Evolutionary conservation across 1,140 invertebrate species (phyloP), one percentile per base, ranked within the genome.

Genomic region (Nasonia longicornis): DNA sequence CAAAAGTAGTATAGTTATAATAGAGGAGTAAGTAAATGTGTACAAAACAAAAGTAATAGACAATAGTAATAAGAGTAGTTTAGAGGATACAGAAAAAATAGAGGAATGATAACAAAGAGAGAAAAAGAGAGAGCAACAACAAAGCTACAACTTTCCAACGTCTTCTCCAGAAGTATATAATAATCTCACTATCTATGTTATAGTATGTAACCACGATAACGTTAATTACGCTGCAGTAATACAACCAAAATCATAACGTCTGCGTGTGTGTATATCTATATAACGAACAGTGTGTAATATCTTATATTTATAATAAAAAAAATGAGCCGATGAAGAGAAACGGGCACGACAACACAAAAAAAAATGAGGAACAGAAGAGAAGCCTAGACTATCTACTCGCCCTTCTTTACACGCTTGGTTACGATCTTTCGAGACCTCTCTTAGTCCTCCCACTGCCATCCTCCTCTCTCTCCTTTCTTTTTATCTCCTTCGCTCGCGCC

Each of bases 381-480:
- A 67, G 22, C 66, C 73, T 71, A 76, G 66, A 67, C 38, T 76
- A 75, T 63, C 45, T 71, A 81, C 66, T 79, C 73, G 79, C 73
- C 79, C 79, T 81, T 76, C 79, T 76, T 70, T 75, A 70, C 38
- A 71, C 79, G 73, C 29, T 35, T 71, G 73, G 73, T 81, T 76
- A 76, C 29, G 22, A 81, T 81, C 71, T 76, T 81, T 76, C 66
- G 64, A 58, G 48, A 31, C 73, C 63, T 76, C 48, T 71, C 67
- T 80, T 38, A 48, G 22, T 73, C 70, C 22, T 69, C 67, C 74
- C 75, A 73, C 77, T 69, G 71, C 83, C 80, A 76, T 84, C 35
- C 67, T 78, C 26, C 48, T 58, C 45, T 29, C 12, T 63, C 45
- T 58, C n/a, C 58, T 83, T 78, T 82, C 85, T 83, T 81, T 83